Evolutionary conservation across 2,797 vertebrate species (phyloP), one percentile per base, ranked within the genome.

Genomic region (Pteropus rufus): DNA sequence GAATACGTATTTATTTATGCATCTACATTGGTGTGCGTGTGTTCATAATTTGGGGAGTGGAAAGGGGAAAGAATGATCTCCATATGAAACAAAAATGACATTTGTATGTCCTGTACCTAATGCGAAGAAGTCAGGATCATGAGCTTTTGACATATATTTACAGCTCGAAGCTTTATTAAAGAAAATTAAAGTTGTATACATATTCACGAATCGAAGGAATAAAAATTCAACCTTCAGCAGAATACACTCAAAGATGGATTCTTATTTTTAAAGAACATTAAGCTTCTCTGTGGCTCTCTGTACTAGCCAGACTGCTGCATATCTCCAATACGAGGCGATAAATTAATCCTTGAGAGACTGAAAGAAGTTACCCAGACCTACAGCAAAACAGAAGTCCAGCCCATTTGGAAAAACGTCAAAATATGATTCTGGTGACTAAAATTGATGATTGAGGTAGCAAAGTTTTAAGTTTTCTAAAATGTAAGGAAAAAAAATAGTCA

Each of bases 291-390:
- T 4, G 15, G 21, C 15, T 65, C 16, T 64, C 36, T 1, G 0
- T 10, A 7, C 26, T 34, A 64, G 41, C 34, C 21, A 21, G 15
- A 36, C 0, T 0, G 10, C 39, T 10, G 4, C 1, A 4, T 26
- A 19, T 44, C 41, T 44, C 52, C 39, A 46, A 31, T 34, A 2
- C n/a, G 19, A 16, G 8, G 26, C 10, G 29, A 10, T 24, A 18
- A 54, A 4, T 72, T 10, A 67, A 39, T 11, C 24, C 23, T 31
- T 83, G 34, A 67, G 54, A 36, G 34, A 46, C 3, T n/a, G 60
- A 21, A 36, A 65, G 46, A 54, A 39, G 15, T n/a, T 10, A 56
- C 9, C 31, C 31, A 12, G 34, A 65, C 29, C 44, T 29, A 29
- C 60, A 84, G 24, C 34, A 29, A 23, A 26, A 41, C 54, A 34